Evolutionary conservation across 2,797 vertebrate species (phyloP).

Genomic region (Darevskia nairensis): DNA sequence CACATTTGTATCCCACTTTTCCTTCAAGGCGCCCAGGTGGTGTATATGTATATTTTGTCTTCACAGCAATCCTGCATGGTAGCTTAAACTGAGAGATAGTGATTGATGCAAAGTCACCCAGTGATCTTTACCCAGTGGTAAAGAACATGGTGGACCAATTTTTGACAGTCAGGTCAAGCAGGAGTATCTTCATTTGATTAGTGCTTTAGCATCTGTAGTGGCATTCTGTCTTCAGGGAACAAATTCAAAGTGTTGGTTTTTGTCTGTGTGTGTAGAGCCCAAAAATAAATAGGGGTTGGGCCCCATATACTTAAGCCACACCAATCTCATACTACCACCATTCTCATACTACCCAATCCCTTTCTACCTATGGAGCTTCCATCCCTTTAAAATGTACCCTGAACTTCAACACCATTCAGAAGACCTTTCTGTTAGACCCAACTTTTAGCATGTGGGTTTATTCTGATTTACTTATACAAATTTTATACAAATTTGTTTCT

Average conservation of each 20-base stretch:
- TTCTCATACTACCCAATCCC: background rate
- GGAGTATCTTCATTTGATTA: background rate
- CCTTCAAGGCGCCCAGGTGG: background rate
- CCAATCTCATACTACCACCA: background rate
- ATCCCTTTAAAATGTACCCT: background rate
- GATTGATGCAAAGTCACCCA: background rate
- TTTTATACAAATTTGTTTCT: background rate
- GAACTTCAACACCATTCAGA: background rate
- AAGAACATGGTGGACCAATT: background rate
- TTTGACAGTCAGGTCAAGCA: background rate
- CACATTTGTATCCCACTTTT: background rate
- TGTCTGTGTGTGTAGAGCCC: background rate
- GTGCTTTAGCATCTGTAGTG: background rate
- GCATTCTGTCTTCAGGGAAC: background rate
- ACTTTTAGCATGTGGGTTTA: background rate
- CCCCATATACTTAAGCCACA: background rate
- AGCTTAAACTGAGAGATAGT: background rate
- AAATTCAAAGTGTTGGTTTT: background rate
- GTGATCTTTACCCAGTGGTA: background rate
- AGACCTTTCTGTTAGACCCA: background rate
- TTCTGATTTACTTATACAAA: background rate
- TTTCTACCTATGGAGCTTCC: background rate
- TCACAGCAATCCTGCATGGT: background rate
- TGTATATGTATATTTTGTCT: background rate
- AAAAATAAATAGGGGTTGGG: background rate